Percentiles rank a stretch among this genome's conserved stretches.
These are phyloP conservation scores for Troilus luridus DNA, from an alignment of 2,888 invertebrate species.

Conservation along the genomic window DNA sequence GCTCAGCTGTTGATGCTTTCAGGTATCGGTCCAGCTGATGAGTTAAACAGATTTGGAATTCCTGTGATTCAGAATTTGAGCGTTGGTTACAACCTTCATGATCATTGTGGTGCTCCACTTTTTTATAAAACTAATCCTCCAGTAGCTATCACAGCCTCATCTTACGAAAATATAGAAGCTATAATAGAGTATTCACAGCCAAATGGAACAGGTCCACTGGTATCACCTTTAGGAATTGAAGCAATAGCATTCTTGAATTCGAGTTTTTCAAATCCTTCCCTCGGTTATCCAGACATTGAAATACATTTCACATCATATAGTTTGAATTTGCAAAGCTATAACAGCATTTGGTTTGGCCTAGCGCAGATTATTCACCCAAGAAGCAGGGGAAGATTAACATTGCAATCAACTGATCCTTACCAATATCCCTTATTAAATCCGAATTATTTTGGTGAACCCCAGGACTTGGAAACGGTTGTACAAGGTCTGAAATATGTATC, in stretches of 20 bases:
- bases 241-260: slow-evolving; percentile 59
- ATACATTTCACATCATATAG: slow-evolving; percentile 56
- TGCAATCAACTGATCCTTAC: slow-evolving; percentile 62
- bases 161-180: slow-evolving; percentile 55
- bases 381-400: slow-evolving; percentile 57
- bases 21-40: slow-evolving; percentile 68
- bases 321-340: slow-evolving; percentile 36
- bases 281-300: slow-evolving; percentile 59
- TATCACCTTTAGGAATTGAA: slow-evolving; percentile 57
- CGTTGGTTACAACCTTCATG: slow-evolving; percentile 69
- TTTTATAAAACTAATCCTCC: slow-evolving; percentile 54
- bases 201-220: slow-evolving; percentile 52
- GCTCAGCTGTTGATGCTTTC: slow-evolving; percentile 72
- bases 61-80: slow-evolving; percentile 68
- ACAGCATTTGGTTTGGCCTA: slow-evolving; percentile 54
- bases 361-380: slow-evolving; percentile 50
- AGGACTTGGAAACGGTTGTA: slow-evolving; percentile 69
- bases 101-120: slow-evolving; percentile 65
- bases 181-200: slow-evolving; percentile 58
- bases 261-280: slow-evolving; percentile 12
- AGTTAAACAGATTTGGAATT: slow-evolving; percentile 66
- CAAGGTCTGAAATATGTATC: slow-evolving; percentile 65
- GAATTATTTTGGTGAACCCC: slow-evolving; percentile 70
- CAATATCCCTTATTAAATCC: slow-evolving; percentile 72
- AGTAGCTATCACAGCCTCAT: slow-evolving; percentile 42